Conservation (phyloP, 2,888 invertebrate species). For the Nezara viridula region DNA sequence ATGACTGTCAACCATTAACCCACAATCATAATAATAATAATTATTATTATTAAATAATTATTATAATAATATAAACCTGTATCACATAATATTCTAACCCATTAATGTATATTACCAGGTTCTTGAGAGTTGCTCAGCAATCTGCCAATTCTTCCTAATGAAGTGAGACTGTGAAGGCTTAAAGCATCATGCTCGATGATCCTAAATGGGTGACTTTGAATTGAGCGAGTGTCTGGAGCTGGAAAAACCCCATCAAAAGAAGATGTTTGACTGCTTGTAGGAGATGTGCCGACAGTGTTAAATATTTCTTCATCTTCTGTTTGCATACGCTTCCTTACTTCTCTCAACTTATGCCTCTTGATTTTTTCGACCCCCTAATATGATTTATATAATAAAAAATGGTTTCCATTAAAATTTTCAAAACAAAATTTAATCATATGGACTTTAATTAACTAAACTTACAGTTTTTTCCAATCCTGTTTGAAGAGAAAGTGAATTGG, state of each 20-base stretch:
- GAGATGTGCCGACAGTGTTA: slow-evolving; percentile 73
- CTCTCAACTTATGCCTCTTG: slow-evolving; percentile 84
- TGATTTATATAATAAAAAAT: not conserved
- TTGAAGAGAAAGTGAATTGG: slow-evolving; percentile 62
- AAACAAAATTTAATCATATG: slow-evolving; percentile 32
- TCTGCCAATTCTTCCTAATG: slow-evolving; percentile 85
- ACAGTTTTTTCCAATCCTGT: slow-evolving; percentile 62
- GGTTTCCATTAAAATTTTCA: not conserved
- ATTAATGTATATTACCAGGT: slow-evolving; percentile 49
- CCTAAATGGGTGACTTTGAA: slow-evolving; percentile 79
- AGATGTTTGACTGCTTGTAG: slow-evolving; percentile 82
- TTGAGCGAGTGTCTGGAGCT: slow-evolving; percentile 70
- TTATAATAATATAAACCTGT: not conserved
- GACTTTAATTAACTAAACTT: slow-evolving; percentile 55
- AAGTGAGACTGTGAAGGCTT: slow-evolving; percentile 90
- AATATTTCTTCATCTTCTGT: slow-evolving; percentile 85
- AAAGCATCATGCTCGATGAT: slow-evolving; percentile 90
- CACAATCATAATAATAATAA: not conserved
- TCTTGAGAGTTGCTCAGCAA: slow-evolving; percentile 73
- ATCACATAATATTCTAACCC: not conserved
- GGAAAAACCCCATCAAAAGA: slow-evolving; percentile 84
- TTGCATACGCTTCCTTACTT: slow-evolving; percentile 87
- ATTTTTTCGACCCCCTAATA: slow-evolving; percentile 64
- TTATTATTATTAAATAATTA: too few relatives aligned
- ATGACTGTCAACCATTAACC: too few relatives aligned